Percentiles rank a stretch among this genome's conserved stretches.
Conservation (phyloP, 2,797 vertebrate species). For the Alca torda region DNA sequence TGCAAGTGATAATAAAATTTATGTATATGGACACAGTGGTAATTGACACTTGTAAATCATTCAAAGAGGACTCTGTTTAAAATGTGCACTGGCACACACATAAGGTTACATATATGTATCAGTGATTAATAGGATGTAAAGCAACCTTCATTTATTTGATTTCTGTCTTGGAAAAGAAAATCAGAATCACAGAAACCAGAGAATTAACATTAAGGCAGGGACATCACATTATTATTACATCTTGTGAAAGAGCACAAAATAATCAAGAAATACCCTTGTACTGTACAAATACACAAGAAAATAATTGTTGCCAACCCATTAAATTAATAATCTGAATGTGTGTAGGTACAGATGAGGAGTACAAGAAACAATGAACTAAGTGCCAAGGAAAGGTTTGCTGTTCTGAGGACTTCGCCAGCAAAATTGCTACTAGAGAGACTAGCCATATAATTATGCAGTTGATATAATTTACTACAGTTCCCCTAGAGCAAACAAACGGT, state of each 20-base stretch:
- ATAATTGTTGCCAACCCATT: not conserved
- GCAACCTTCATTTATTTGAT: not conserved
- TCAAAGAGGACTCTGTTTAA: not conserved
- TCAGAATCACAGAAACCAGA: not conserved
- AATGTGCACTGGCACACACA: not conserved
- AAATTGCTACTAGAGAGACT: not conserved
- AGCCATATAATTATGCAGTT: not conserved
- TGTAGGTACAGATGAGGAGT: not conserved
- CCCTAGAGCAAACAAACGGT: not conserved
- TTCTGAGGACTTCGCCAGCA: not conserved
- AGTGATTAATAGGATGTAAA: not conserved
- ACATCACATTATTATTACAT: not conserved
- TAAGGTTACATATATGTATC: not conserved
- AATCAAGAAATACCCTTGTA: not conserved
- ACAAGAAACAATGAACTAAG: not conserved
- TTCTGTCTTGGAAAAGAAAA: not conserved
- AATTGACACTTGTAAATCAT: conserved; percentile 52
- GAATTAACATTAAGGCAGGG: not conserved
- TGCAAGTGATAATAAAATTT: conserved; percentile 47
- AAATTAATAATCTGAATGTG: not conserved
- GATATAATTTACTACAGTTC: not conserved
- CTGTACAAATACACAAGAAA: not conserved
- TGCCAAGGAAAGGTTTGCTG: not conserved
- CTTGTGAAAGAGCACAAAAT: not conserved
- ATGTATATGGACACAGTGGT: not conserved